Percentiles rank a stretch among this genome's conserved stretches.
These are phyloP conservation scores for Gryllus bimaculatus DNA, from an alignment of 1,140 invertebrate genomes.

Conservation along the genomic window DNA sequence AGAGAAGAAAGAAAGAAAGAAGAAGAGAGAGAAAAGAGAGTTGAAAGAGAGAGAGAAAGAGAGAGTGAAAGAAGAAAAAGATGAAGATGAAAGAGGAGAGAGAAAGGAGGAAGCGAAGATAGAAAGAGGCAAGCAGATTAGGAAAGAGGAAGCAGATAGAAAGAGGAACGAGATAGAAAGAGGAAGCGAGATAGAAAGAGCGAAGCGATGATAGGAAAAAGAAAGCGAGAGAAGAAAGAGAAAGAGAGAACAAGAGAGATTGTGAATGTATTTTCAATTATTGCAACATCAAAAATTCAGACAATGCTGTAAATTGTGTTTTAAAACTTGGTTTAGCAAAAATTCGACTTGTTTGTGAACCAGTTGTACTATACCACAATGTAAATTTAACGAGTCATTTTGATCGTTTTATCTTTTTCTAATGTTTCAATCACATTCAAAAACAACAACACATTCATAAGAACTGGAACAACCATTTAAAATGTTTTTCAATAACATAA, in stretches of 20 bases:
- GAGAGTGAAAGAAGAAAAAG: not conserved
- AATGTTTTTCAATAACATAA: no score
- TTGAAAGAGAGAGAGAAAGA: not conserved
- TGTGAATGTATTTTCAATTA: no score
- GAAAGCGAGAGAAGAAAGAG: no score
- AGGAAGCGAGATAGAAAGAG: not conserved
- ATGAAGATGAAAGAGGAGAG: not conserved
- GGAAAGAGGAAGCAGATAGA: not conserved
- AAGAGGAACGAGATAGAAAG: not conserved
- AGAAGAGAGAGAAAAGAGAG: not conserved
- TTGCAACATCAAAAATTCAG: not conserved
- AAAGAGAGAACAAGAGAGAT: not conserved
- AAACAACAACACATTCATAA: no score
- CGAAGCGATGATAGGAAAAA: no score
- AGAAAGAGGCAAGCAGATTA: not conserved
- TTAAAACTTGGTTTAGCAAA: not conserved
- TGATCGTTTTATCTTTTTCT: no score
- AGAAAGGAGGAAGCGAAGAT: not conserved
- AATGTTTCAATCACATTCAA: no score
- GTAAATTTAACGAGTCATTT: no score
- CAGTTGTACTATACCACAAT: no score
- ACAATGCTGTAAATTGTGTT: not conserved
- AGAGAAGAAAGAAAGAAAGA: not conserved
- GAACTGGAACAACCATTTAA: no score
- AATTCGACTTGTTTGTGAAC: no score